Evolutionary conservation across 2,888 invertebrate genomes (phyloP), one percentile per base, ranked within the genome.

Genomic region (Helobdella robusta): DNA sequence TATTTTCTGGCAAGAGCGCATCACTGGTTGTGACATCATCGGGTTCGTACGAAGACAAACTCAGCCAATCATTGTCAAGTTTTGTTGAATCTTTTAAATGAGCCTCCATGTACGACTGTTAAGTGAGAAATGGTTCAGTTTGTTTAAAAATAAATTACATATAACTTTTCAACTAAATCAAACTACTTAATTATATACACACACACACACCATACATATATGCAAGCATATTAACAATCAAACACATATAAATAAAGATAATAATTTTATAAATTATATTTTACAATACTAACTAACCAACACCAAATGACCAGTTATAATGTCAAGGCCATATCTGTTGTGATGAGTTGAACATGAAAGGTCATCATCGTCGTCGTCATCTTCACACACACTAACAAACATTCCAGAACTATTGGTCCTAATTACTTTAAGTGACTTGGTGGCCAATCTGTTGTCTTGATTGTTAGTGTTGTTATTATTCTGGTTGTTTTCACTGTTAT

Each of bases 301-400:
- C 0, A 65, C 59, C 23, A 60, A 23, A 59, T 65, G 65, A 4
- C 65, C 65, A n/a, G 60, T 65, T 8, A 46, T 30, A 30, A 65
- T 65, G 54, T 65, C 60, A 25, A 65, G 56, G 36, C 28, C 30
- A 30, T 72, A 87, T 92, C 0, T 94, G 94, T 81, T 89, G 93
- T 0, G 94, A 94, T 75, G 94, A 94, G 0, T 94, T 94, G 0
- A 78, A 94, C 28, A 94, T 93, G 80, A 82, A 81, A 1, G 87
- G 87, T 0, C 88, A 93, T 77, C 92, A 92, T 0, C 62, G 2
- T 50, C 30, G 1, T 4, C 50, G n/a, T 48, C 62, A n/a, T 62
- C 62, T 2, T 48, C 46, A 28, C 11, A 25, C 30, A 56, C 11
- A 20, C 62, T 28, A 15, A 62, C 32, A 15, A 25, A 23, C 11